phyloP scores from a whole-genome alignment of 2,888 invertebrate species.

The Hybos culiciformis region DNA sequence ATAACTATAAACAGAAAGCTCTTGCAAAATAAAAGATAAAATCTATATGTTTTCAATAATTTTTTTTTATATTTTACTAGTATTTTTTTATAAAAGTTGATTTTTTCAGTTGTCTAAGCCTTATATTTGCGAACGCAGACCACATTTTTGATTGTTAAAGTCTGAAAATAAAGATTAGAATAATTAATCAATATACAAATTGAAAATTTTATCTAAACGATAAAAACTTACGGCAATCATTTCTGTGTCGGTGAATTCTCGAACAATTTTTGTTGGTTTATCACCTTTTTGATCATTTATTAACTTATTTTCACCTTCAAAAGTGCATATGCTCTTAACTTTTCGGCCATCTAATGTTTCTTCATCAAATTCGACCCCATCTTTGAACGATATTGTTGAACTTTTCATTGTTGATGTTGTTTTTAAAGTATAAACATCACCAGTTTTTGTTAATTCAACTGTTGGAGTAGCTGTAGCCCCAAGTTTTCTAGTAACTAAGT shows the following conservation, averaged over 20 bases:
- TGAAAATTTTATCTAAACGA: not conserved
- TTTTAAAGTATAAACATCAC: constrained; percentile 66
- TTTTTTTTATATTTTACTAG: too few relatives aligned
- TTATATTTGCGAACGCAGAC: too few relatives aligned
- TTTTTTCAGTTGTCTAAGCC: too few relatives aligned
- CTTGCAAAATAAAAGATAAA: too few relatives aligned
- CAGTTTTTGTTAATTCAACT: constrained; percentile 64
- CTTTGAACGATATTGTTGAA: constrained; percentile 65
- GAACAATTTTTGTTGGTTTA: constrained; percentile 50
- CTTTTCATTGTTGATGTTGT: constrained; percentile 84
- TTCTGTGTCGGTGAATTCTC: constrained; percentile 62
- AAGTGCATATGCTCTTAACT: constrained; percentile 46
- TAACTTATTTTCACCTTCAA: constrained; percentile 62
- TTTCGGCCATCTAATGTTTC: constrained; percentile 81
- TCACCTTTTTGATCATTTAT: constrained; percentile 70
- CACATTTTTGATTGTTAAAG: too few relatives aligned
- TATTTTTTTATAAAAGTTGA: too few relatives aligned
- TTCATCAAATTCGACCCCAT: constrained; percentile 79
- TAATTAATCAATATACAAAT: too few relatives aligned
- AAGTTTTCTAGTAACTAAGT: too few relatives aligned
- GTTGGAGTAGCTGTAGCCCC: constrained; percentile 74
- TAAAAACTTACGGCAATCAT: constrained; percentile 45
- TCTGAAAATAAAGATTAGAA: too few relatives aligned
- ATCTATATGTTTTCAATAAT: too few relatives aligned
- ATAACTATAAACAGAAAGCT: too few relatives aligned